These are phyloP conservation scores for Drosophila trichaetosa DNA, from an alignment of 2,888 invertebrate genomes.

Conservation along the genomic window DNA sequence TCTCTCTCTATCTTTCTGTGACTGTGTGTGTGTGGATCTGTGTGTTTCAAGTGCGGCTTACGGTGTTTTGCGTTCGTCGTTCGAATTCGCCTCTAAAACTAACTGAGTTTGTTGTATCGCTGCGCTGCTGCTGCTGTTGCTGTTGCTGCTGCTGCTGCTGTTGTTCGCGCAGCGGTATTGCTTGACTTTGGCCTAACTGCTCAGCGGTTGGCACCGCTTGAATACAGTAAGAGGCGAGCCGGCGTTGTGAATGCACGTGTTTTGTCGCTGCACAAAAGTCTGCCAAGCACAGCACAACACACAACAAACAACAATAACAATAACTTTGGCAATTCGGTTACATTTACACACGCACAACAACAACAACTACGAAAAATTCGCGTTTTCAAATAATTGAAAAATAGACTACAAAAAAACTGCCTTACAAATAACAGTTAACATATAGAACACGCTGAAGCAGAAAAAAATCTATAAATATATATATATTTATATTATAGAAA, in stretches of 20 bases:
- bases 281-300: slow-evolving; percentile 25
- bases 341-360: slow-evolving; percentile 20
- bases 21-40: not conserved
- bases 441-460: slow-evolving; percentile 8
- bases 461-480: slow-evolving; percentile 18
- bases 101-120: slow-evolving; percentile 71
- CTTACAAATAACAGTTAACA: slow-evolving; percentile 19
- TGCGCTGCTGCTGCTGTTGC: slow-evolving; percentile 16
- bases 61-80: slow-evolving; percentile 73
- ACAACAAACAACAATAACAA: slow-evolving; percentile 15
- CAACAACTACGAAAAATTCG: slow-evolving; percentile 30
- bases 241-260: slow-evolving; percentile 85
- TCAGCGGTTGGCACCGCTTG: slow-evolving; percentile 82
- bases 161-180: slow-evolving; percentile 38
- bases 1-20: slow-evolving; percentile 5
- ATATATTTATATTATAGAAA: slow-evolving; percentile 11
- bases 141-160: slow-evolving; percentile 8
- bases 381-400: slow-evolving; percentile 7
- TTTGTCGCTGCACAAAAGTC: slow-evolving; percentile 70
- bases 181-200: slow-evolving; percentile 83
- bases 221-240: slow-evolving; percentile 85
- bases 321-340: slow-evolving; percentile 24
- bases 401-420: slow-evolving; percentile 43
- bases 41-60: slow-evolving; percentile 64
- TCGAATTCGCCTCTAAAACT: slow-evolving; percentile 68